These are phyloP conservation scores for Unio pictorum DNA, from an alignment of 2,888 invertebrate species.

Conservation along the genomic window DNA sequence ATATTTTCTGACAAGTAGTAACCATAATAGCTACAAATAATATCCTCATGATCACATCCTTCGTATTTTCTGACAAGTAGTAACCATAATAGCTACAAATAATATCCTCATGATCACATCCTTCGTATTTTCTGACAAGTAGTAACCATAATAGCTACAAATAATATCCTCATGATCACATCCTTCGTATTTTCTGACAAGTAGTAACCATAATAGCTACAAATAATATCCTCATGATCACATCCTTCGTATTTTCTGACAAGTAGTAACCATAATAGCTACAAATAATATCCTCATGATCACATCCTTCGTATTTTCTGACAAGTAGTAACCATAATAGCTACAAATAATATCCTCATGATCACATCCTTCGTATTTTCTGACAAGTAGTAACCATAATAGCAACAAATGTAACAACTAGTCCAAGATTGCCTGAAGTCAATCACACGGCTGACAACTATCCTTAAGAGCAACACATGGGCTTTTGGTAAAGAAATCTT, in stretches of 20 bases:
- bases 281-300: neutral
- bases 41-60: neutral
- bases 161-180: neutral
- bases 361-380: neutral
- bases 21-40: neutral
- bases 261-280: neutral
- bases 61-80: neutral
- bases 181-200: neutral
- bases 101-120: neutral
- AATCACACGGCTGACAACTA: no score
- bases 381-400: neutral
- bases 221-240: neutral
- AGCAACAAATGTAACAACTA: no score
- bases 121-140: neutral
- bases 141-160: neutral
- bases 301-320: neutral
- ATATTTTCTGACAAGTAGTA: neutral
- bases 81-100: neutral
- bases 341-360: no score
- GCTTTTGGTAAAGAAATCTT: neutral
- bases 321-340: neutral
- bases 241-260: neutral
- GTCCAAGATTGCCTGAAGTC: no score
- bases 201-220: neutral
- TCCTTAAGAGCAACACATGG: neutral